Evolutionary conservation across 2,888 invertebrate species (phyloP).

Genomic region (Troglohyphantes excavatus): DNA sequence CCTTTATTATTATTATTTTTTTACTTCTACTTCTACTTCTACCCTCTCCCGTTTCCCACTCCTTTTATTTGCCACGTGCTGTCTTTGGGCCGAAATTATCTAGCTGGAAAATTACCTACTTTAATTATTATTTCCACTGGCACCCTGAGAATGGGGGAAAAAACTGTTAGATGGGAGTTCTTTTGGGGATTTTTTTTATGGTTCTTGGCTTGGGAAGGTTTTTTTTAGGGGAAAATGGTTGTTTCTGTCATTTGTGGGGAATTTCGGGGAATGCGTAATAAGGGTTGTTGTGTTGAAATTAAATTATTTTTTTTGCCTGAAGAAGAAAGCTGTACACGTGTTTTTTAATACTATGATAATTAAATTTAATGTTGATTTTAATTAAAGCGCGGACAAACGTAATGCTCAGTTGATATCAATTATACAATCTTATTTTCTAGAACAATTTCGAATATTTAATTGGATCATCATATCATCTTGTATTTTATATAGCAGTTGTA

Average conservation of each 20-base stretch:
- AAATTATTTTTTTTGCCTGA: background rate
- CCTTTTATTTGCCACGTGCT: conserved; percentile 60
- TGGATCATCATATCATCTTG: no score
- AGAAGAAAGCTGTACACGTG: background rate
- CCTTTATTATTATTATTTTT: conserved; percentile 9
- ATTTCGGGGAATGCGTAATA: background rate
- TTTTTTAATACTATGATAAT: background rate
- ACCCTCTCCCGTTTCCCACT: background rate
- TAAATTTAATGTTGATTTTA: background rate
- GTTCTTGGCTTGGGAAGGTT: background rate
- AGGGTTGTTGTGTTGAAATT: background rate
- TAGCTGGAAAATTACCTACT: conserved; percentile 42
- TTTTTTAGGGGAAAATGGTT: background rate
- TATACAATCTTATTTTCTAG: no score
- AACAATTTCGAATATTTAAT: no score
- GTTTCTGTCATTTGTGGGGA: conserved; percentile 13
- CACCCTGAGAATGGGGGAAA: background rate
- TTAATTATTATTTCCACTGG: conserved; percentile 49
- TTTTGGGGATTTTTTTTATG: background rate
- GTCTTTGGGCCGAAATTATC: conserved; percentile 27
- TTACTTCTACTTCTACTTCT: background rate
- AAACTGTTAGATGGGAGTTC: background rate
- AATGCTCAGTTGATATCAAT: no score
- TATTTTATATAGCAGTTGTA: no score
- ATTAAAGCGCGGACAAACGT: no score